These are phyloP conservation scores for Calliopsis andreniformis DNA, from an alignment of 1,140 invertebrate species.

Conservation along the genomic window DNA sequence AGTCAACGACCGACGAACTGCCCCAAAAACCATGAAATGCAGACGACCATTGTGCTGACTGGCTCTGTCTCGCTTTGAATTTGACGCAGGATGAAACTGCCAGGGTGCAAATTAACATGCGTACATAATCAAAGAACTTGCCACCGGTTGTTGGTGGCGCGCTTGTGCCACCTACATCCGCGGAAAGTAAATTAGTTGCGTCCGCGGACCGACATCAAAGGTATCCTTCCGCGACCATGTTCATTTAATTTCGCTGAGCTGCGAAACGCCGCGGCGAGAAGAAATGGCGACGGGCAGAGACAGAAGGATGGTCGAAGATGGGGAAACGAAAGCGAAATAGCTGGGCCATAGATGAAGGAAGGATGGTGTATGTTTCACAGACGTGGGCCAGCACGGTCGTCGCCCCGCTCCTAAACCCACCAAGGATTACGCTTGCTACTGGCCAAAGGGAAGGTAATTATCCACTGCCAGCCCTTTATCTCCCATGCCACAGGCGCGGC, in stretches of 20 bases:
- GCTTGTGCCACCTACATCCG: background rate
- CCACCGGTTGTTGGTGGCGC: constrained; percentile 36
- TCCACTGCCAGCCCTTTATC: constrained; percentile 55
- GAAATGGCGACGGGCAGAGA: background rate
- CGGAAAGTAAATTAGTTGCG: constrained; percentile 58
- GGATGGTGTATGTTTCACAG: background rate
- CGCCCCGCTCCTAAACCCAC: constrained; percentile 6
- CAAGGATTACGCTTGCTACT: constrained; percentile 35
- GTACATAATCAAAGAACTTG: constrained; percentile 59
- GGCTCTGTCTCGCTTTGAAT: background rate
- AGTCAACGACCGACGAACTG: background rate
- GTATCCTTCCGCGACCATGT: constrained; percentile 9
- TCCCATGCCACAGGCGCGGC: constrained; percentile 23
- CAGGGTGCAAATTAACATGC: constrained; percentile 55
- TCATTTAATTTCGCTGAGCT: constrained; percentile 57
- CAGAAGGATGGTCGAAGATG: background rate
- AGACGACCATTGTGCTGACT: background rate
- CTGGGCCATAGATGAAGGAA: background rate
- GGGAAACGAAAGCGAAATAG: no score
- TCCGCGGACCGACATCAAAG: constrained; percentile 56
- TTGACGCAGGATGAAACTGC: constrained; percentile 9
- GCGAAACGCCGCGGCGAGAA: constrained; percentile 14
- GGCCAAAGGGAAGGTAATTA: constrained; percentile 60
- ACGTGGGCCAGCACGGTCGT: background rate
- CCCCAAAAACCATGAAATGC: background rate